Conservation (phyloP, 1,140 invertebrate genomes). For the Lepidurus arcticus region DNA sequence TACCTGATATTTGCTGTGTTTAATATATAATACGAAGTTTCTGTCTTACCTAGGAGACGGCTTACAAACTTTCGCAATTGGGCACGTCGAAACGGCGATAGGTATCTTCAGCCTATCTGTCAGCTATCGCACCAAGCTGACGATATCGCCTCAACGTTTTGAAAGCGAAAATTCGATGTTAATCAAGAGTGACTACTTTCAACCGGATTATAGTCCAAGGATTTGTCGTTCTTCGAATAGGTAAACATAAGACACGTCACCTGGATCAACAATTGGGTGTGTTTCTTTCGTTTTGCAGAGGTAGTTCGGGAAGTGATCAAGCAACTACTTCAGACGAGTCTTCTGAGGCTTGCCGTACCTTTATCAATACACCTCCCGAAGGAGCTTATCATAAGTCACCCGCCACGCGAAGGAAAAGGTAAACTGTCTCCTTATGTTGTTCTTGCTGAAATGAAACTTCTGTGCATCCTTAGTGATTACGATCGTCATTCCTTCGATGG, state of each 20-base stretch:
- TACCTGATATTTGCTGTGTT: background rate
- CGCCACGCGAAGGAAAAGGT: conserved; percentile 22
- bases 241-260: conserved; percentile 15
- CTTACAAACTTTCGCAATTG: conserved; percentile 69
- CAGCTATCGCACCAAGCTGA: conserved; percentile 79
- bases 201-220: conserved; percentile 64
- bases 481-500: conserved; percentile 55
- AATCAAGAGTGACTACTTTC: conserved; percentile 86
- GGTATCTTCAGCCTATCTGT: conserved; percentile 72
- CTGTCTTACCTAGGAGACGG: conserved; percentile 52
- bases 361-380: conserved; percentile 32
- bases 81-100: conserved; percentile 71
- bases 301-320: conserved; percentile 32
- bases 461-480: conserved; percentile 48
- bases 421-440: background rate
- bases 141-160: conserved; percentile 70
- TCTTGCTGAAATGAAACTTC: background rate
- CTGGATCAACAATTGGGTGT: background rate
- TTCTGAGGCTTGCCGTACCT: conserved; percentile 27
- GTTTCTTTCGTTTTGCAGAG: background rate
- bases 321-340: conserved; percentile 31
- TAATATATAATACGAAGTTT: conserved; percentile 39
- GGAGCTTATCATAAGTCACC: conserved; percentile 8
- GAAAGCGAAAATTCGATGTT: conserved; percentile 65
- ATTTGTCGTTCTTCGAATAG: conserved; percentile 37